Evolutionary conservation across 1,140 invertebrate species (phyloP).

Genomic region (Aleiodes sp.): DNA sequence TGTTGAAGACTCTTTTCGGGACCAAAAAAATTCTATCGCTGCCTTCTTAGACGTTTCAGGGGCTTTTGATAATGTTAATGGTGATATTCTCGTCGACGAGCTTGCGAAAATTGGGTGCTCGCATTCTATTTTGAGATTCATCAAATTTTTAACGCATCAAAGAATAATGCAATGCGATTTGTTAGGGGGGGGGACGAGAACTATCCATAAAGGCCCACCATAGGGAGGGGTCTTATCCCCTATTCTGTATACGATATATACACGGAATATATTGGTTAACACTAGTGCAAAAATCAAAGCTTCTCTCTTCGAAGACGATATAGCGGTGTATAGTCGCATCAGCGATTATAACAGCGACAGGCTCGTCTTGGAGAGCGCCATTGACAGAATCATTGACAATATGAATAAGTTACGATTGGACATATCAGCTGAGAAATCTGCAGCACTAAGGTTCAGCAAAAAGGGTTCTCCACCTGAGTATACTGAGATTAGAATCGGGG

Average conservation of each 20-base stretch:
- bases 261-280: not conserved
- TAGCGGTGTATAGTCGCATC: conserved; percentile 25
- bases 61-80: conserved; percentile 32
- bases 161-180: not conserved
- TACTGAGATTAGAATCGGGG: conserved; percentile 10
- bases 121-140: conserved; percentile 4
- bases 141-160: conserved; percentile 24
- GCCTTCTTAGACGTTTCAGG: conserved; percentile 29
- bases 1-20: conserved; percentile 20
- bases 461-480: conserved; percentile 4
- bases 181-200: not conserved
- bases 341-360: not conserved
- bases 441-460: no score
- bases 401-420: conserved; percentile 17
- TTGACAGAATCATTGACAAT: conserved; percentile 23
- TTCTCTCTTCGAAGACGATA: conserved; percentile 28
- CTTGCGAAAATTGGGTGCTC: conserved; percentile 27
- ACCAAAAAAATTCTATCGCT: conserved; percentile 16
- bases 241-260: conserved; percentile 15
- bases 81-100: conserved; percentile 24
- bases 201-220: conserved; percentile 23
- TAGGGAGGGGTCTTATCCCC: conserved; percentile 29
- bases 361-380: conserved; percentile 1
- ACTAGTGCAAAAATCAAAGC: not conserved
- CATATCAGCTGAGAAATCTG: conserved; percentile 14